Percentiles rank a stretch among this genome's conserved stretches.
These are phyloP conservation scores for Gulo gulo DNA, from an alignment of 2,113 vertebrate genomes.

Conservation along the genomic window DNA sequence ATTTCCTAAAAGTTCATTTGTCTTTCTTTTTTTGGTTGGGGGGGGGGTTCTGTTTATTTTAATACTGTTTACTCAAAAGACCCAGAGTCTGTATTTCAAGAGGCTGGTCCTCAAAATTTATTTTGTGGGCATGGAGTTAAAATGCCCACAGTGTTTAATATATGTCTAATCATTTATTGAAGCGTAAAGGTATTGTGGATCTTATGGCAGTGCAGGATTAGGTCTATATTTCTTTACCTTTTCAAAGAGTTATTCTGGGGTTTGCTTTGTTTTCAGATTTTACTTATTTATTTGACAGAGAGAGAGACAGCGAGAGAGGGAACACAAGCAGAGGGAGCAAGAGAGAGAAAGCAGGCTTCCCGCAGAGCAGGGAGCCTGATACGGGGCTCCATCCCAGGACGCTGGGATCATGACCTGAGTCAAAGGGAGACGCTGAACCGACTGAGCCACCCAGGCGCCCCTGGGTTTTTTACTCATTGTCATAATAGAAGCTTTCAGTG, in stretches of 20 bases:
- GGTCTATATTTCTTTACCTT: slow-evolving; percentile 18
- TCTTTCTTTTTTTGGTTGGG: neutral
- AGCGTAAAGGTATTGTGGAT: neutral
- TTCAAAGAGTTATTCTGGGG: neutral
- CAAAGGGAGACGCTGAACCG: no score
- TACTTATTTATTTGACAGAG: no score
- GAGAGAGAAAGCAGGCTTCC: no score
- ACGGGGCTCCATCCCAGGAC: no score
- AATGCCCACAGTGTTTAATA: neutral
- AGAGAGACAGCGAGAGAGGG: no score
- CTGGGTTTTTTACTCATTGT: neutral
- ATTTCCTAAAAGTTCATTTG: slow-evolving; percentile 12
- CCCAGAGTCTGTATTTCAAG: neutral
- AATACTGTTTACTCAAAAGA: neutral
- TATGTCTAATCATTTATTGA: slow-evolving; percentile 8
- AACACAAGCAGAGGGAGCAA: no score
- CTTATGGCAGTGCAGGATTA: neutral
- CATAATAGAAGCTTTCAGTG: neutral
- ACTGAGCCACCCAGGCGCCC: no score
- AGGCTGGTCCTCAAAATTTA: neutral
- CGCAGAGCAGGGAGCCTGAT: no score
- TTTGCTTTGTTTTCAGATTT: no score
- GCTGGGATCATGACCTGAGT: no score
- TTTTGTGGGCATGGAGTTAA: neutral
- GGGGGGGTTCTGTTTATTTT: neutral